Conservation (phyloP, 2,888 invertebrate species). For the Trissolcus brochymenae region DNA sequence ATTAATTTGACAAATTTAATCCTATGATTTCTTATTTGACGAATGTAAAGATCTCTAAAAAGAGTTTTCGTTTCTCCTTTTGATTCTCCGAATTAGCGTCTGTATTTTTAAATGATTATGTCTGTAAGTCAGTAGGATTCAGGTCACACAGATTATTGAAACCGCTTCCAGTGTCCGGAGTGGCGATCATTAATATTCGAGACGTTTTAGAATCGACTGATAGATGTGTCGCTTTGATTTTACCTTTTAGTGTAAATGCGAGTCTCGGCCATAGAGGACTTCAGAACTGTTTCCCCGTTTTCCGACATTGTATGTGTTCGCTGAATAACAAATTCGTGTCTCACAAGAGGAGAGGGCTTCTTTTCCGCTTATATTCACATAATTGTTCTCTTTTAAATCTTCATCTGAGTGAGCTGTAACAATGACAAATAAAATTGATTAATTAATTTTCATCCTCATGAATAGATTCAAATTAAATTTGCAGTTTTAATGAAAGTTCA, state of each 20-base stretch:
- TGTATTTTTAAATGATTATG: not conserved
- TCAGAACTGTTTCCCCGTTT: constrained; percentile 66
- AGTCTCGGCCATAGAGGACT: constrained; percentile 68
- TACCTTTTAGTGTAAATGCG: constrained; percentile 73
- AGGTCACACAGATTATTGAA: constrained; percentile 24
- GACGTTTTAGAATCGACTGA: constrained; percentile 4
- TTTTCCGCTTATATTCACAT: constrained; percentile 72
- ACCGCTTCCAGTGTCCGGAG: constrained; percentile 15
- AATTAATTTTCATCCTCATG: not conserved
- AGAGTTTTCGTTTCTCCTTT: no score
- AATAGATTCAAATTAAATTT: not conserved
- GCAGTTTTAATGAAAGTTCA: no score
- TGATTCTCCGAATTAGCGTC: not conserved
- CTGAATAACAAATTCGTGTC: constrained; percentile 66
- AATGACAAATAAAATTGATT: constrained; percentile 2
- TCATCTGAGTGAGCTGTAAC: constrained; percentile 24
- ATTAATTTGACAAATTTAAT: no score
- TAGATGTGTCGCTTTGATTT: constrained; percentile 35
- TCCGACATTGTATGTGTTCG: constrained; percentile 63
- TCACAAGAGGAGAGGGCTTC: constrained; percentile 69
- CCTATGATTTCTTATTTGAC: no score
- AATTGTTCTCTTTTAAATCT: constrained; percentile 37
- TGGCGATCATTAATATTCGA: constrained; percentile 25
- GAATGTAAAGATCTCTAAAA: no score
- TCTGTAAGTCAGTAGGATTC: constrained; percentile 16